phyloP scores from a whole-genome alignment of 1,140 invertebrate species.

The Bombus confusus region DNA sequence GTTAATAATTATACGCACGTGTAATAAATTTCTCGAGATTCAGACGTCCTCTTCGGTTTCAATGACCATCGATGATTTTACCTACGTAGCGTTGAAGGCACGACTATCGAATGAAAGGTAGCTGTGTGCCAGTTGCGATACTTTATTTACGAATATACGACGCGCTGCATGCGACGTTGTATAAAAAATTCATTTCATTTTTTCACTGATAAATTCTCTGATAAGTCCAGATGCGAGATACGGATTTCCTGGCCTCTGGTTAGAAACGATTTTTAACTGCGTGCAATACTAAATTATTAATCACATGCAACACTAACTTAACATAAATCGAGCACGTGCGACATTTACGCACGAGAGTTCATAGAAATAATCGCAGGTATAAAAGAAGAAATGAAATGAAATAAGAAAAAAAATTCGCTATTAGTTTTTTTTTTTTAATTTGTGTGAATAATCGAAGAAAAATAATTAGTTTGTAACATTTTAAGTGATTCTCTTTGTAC shows the following conservation, averaged over 20 bases:
- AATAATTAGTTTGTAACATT: too few species aligned
- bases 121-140: too few species aligned
- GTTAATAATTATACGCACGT: background rate
- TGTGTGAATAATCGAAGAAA: too few species aligned
- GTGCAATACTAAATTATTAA: background rate
- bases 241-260: background rate
- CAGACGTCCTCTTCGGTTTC: too few species aligned
- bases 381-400: too few species aligned
- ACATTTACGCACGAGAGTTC: background rate
- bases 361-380: background rate
- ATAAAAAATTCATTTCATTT: slow-evolving; percentile 61
- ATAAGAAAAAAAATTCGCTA: too few species aligned
- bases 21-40: background rate
- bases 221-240: slow-evolving; percentile 20
- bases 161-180: slow-evolving; percentile 7
- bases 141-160: slow-evolving; percentile 27
- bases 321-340: background rate
- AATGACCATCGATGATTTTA: background rate
- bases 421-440: too few species aligned
- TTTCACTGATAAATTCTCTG: slow-evolving; percentile 40
- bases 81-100: background rate
- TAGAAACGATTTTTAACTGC: background rate
- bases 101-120: slow-evolving; percentile 5
- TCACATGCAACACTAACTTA: too few species aligned
- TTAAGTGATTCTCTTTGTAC: too few species aligned